These are phyloP conservation scores for Chrosomus eos DNA, from an alignment of 2,797 vertebrate genomes.

Conservation along the genomic window DNA sequence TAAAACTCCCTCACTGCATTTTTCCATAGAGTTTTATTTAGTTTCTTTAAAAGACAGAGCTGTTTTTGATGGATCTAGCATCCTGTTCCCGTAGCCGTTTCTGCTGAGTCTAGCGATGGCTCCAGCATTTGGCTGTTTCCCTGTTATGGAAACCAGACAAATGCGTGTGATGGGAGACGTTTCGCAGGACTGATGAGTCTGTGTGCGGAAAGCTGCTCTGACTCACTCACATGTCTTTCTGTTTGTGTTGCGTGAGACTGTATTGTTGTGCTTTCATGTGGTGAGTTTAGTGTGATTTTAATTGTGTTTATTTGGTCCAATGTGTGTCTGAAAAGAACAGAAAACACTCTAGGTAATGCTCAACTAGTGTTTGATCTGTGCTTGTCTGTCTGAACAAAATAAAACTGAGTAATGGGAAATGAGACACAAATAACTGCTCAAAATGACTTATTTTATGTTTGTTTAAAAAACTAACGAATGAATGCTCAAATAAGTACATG, in stretches of 20 bases:
- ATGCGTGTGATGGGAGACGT: constrained; percentile 10
- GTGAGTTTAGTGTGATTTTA: constrained; percentile 19
- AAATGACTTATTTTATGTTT: no score
- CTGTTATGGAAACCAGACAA: constrained; percentile 15
- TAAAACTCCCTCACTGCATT: background rate
- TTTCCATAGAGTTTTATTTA: background rate
- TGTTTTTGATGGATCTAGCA: constrained; percentile 32
- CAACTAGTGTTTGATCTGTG: background rate
- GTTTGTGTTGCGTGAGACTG: background rate
- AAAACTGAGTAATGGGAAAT: background rate
- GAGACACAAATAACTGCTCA: background rate
- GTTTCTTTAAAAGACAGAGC: constrained; percentile 23
- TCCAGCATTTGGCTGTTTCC: constrained; percentile 8
- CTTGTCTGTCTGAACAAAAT: background rate
- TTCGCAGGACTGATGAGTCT: background rate
- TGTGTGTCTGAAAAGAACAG: constrained; percentile 2
- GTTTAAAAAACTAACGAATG: background rate
- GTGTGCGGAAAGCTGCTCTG: background rate
- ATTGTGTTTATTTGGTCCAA: background rate
- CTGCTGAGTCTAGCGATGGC: constrained; percentile 23
- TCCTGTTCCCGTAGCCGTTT: constrained; percentile 25
- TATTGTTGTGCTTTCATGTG: constrained; percentile 4
- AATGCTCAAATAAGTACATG: background rate
- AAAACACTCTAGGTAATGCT: background rate
- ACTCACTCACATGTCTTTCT: background rate